Percentiles rank a stretch among this genome's conserved stretches.
Conservation (phyloP, 2,113 vertebrate species). For the Hippocampus comes region DNA sequence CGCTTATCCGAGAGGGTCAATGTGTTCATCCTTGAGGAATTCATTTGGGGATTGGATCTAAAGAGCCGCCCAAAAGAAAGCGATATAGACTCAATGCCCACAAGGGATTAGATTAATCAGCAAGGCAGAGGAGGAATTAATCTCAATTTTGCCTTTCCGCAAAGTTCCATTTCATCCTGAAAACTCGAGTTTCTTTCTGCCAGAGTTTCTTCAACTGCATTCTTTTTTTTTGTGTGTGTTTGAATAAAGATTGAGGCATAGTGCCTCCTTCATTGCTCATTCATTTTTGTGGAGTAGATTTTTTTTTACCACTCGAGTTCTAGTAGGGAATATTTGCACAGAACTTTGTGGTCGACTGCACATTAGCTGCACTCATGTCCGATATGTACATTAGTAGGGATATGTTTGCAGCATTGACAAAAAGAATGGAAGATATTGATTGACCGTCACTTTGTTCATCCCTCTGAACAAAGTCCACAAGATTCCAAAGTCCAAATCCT, state of each 20-base stretch:
- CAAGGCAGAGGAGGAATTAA: constrained; percentile 4
- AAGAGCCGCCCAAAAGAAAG: constrained; percentile 26
- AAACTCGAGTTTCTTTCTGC: too few species aligned
- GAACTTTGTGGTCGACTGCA: neutral
- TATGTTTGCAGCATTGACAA: neutral
- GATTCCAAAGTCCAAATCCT: too few species aligned
- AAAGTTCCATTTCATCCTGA: neutral
- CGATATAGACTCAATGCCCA: constrained; percentile 13
- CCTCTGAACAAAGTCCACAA: too few species aligned
- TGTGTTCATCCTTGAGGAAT: constrained; percentile 27
- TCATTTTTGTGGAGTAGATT: constrained; percentile 7
- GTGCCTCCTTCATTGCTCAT: neutral
- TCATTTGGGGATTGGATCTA: constrained; percentile 35
- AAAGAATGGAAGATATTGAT: too few species aligned
- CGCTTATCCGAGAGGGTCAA: constrained; percentile 24
- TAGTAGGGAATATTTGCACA: constrained; percentile 26
- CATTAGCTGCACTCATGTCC: constrained; percentile 31
- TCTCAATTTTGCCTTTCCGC: neutral
- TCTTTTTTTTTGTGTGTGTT: constrained; percentile 14
- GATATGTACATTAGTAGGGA: neutral
- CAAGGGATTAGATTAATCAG: constrained; percentile 18
- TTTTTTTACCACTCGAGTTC: constrained; percentile 20
- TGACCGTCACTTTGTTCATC: too few species aligned
- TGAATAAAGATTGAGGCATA: neutral
- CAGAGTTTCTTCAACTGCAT: neutral